Evolutionary conservation across 2,113 vertebrate genomes (phyloP).

Genomic region (Raja brachyura): DNA sequence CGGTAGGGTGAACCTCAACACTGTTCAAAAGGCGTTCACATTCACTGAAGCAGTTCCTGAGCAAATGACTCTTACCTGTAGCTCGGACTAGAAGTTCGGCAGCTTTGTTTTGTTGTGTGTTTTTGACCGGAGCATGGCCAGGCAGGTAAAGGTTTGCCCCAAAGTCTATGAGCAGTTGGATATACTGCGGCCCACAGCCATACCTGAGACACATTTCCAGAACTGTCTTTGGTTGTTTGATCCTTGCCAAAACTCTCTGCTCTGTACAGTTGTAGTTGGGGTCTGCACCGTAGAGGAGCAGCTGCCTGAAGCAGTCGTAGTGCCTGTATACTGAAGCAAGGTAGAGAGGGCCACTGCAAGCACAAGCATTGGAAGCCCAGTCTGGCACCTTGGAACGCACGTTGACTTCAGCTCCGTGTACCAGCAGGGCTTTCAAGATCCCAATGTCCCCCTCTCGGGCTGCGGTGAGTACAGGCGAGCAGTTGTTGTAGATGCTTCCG

Average conservation of each 20-base stretch:
- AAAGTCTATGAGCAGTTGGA: conserved; percentile 39
- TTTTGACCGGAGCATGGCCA: neutral
- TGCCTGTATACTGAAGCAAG: conserved; percentile 26
- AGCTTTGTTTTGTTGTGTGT: conserved; percentile 37
- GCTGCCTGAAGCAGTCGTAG: conserved; percentile 22
- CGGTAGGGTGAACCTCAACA: no score
- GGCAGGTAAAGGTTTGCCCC: conserved; percentile 37
- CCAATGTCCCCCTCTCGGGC: conserved; percentile 31
- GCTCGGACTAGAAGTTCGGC: neutral
- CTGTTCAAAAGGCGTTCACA: no score
- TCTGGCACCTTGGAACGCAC: conserved; percentile 44
- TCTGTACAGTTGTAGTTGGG: conserved; percentile 65
- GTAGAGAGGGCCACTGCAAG: conserved; percentile 31
- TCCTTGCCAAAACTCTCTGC: conserved; percentile 48
- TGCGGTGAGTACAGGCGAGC: conserved; percentile 34
- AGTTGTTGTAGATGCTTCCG: conserved; percentile 39
- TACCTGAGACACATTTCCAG: conserved; percentile 66
- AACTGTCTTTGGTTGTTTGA: conserved; percentile 63
- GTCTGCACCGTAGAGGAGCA: conserved; percentile 41
- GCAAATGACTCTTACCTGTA: conserved; percentile 4
- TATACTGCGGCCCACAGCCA: conserved; percentile 51
- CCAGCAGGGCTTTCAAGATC: conserved; percentile 23
- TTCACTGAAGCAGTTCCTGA: no score
- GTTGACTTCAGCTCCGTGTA: conserved; percentile 53
- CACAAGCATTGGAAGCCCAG: conserved; percentile 33